Base-by-base conservation (phyloP, 1,140 invertebrate species). In the Bombus haemorrhoidalis region DNA sequence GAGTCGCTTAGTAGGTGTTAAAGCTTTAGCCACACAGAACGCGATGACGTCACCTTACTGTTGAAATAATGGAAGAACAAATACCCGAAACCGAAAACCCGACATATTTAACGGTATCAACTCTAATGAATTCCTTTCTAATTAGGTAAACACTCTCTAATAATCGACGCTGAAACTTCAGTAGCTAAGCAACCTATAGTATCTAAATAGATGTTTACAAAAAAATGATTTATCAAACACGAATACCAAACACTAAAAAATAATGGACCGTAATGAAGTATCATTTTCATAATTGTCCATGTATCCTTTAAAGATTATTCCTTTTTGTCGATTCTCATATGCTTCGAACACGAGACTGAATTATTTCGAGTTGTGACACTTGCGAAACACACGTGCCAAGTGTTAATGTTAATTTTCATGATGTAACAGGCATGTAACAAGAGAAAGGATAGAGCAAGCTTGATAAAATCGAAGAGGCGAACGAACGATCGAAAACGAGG, bases 1-100 rank as follows among this genome's bases (percentile, higher is more conserved):
- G 77, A 47, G 12, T 69, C 64, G 78, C 41, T 80, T 80, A 80
- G 78, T 39, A 69, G 78, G 78, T 53, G 43, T 39, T 69, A 80
- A 80, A 80, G 43, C 43, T 34, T 69, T 80, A 69, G 41, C 64
- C 64, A 53, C 78, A 80, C 78, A 47, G 68, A 80, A n/a, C 53
- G 41, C 41, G n/a, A 32, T 34, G 37, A 79, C 57, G 34, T 62
- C 75, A n/a, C 6, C 0, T 57, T 2, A 18, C 15, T 25, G 28
- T 76, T 28, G 53, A 59, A 76, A 62, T 28, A 43, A 79, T 43
- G 78, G 3, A 6, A 80, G 78, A 37, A 80, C 47, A 80, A 80
- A 80, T n/a, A 53, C n/a, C n/a, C n/a, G n/a, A n/a, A 25, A n/a
- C 25, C 32, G 32, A 69, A 80, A 28, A 10, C 28, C 25, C 43